These are phyloP conservation scores for Caenorhabditis inopinata DNA, from an alignment of 1,140 invertebrate genomes.

Conservation along the genomic window DNA sequence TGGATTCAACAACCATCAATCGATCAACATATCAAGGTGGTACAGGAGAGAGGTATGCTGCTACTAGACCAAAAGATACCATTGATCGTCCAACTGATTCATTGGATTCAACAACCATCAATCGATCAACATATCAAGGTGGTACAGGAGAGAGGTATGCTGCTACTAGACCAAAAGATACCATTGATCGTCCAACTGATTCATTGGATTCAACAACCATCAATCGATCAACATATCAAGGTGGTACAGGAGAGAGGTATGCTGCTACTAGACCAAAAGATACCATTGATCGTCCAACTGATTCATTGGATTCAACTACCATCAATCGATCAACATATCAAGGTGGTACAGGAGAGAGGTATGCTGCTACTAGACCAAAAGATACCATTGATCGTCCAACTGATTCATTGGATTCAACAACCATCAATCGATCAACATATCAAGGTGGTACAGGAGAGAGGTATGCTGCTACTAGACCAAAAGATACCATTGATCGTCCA, in stretches of 20 bases:
- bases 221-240: not conserved
- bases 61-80: not conserved
- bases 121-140: constrained; percentile 7
- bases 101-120: not conserved
- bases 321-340: constrained; percentile 9
- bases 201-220: not conserved
- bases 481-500: not conserved
- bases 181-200: constrained; percentile 5
- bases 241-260: not conserved
- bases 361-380: not conserved
- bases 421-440: not conserved
- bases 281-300: not conserved
- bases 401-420: not conserved
- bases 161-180: not conserved
- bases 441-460: not conserved
- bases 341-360: not conserved
- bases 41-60: not conserved
- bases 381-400: not conserved
- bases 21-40: constrained; percentile 8
- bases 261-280: not conserved
- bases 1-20: not conserved
- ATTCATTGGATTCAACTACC: not conserved
- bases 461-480: not conserved
- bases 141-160: not conserved
- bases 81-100: constrained; percentile 19